phyloP scores from a whole-genome alignment of 2,797 vertebrate genomes.

The Australoheros facetus region DNA sequence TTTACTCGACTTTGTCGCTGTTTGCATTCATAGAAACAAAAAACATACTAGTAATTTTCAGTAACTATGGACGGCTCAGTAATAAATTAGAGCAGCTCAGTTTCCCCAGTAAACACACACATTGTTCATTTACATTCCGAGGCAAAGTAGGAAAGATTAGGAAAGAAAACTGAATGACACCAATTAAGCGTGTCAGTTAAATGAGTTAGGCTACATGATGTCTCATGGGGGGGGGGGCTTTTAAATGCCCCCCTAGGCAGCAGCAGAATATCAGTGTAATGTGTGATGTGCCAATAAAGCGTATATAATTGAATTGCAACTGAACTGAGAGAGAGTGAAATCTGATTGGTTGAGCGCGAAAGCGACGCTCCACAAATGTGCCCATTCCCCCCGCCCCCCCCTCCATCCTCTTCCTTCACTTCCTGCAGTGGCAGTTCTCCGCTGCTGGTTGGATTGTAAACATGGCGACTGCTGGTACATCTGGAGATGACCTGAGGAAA shows the following conservation, averaged over 20 bases:
- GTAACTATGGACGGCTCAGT: not conserved
- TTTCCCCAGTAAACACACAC: not conserved
- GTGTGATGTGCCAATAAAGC: not conserved
- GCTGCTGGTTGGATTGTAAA: slow-evolving; percentile 41
- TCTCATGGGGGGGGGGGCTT: not conserved
- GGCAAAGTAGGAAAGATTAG: not conserved
- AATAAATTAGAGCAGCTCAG: not conserved
- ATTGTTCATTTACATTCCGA: not conserved
- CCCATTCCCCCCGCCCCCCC: not conserved
- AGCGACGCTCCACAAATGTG: slow-evolving; percentile 43
- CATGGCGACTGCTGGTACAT: slow-evolving; percentile 79
- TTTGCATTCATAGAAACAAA: not conserved
- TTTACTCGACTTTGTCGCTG: too few species aligned
- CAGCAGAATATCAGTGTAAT: not conserved
- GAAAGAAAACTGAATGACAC: not conserved
- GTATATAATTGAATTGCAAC: not conserved
- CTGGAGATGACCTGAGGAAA: slow-evolving; percentile 76
- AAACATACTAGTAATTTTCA: not conserved
- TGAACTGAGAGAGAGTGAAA: not conserved
- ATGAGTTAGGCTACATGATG: not conserved
- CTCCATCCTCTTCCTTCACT: slow-evolving; percentile 17
- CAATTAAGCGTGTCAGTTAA: not conserved
- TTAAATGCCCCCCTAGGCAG: not conserved
- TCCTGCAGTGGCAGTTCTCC: slow-evolving; percentile 41
- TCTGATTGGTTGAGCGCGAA: slow-evolving; percentile 44